Evolutionary conservation across 53 echinoderm and acorn worm genomes (phyloP).

Genomic region (Mesocentrotus franciscanus): DNA sequence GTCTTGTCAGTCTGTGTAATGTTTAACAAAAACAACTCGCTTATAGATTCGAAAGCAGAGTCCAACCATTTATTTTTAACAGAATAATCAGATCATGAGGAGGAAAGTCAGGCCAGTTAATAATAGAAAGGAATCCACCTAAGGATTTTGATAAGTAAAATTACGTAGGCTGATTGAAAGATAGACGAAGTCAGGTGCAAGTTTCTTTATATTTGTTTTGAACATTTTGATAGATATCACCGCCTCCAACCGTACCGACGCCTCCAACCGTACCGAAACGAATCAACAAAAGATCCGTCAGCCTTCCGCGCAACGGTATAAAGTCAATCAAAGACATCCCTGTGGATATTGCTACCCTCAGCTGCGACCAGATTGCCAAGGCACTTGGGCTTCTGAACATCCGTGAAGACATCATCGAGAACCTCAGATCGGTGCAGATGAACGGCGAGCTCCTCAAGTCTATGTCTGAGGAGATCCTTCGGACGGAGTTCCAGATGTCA

Average conservation of each 20-base stretch:
- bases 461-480: constrained; percentile 81
- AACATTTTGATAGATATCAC: not conserved
- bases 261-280: constrained; percentile 34
- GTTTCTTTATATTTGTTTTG: not conserved
- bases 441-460: constrained; percentile 59
- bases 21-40: too few relatives aligned
- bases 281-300: not conserved
- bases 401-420: constrained; percentile 34
- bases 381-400: constrained; percentile 59
- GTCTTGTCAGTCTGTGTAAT: not conserved
- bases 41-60: too few relatives aligned
- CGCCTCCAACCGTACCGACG: too few relatives aligned
- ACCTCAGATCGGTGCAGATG: constrained; percentile 11
- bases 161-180: too few relatives aligned
- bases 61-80: too few relatives aligned
- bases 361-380: constrained; percentile 53
- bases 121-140: too few relatives aligned
- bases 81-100: too few relatives aligned
- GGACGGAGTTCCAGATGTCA: constrained; percentile 76
- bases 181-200: too few relatives aligned
- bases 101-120: too few relatives aligned
- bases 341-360: constrained; percentile 20
- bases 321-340: constrained; percentile 31
- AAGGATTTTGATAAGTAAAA: too few relatives aligned
- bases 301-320: not conserved